A percentile compares a stretch with the other conserved stretches of the same genome.
Evolutionary conservation across 35 echinoderm and acorn worm species (phyloP).

Genomic region (Apostichopus californicus): DNA sequence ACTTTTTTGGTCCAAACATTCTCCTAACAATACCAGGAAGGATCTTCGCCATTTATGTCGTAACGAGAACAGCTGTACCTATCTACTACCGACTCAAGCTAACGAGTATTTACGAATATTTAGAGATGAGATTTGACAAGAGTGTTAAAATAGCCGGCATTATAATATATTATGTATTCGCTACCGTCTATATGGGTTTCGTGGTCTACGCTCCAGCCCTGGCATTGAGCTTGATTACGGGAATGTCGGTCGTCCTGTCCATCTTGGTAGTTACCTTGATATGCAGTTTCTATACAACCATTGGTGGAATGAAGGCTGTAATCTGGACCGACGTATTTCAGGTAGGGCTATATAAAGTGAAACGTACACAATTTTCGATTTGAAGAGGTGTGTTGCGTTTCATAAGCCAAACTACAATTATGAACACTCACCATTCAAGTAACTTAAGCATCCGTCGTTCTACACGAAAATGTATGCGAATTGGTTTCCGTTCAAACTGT

Average conservation of each 20-base stretch:
- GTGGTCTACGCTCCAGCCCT: constrained; percentile 49
- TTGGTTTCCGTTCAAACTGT: too few relatives aligned
- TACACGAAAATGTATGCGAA: too few relatives aligned
- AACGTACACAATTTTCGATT: too few relatives aligned
- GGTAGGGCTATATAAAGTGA: neutral
- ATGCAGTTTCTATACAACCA: constrained; percentile 54
- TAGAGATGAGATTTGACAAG: constrained; percentile 41
- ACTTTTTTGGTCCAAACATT: constrained; percentile 28
- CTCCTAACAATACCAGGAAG: neutral
- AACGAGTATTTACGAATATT: constrained; percentile 52
- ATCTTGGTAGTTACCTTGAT: constrained; percentile 13
- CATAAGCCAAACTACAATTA: too few relatives aligned
- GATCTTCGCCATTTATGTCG: constrained; percentile 19
- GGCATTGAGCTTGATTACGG: constrained; percentile 39
- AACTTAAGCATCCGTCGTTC: too few relatives aligned
- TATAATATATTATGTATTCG: constrained; percentile 19
- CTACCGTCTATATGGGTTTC: constrained; percentile 42
- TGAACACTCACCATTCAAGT: too few relatives aligned
- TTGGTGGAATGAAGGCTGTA: constrained; percentile 56
- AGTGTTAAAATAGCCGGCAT: neutral
- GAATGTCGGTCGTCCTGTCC: constrained; percentile 13
- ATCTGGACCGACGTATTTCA: constrained; percentile 53
- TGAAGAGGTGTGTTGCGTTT: too few relatives aligned
- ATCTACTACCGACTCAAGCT: constrained; percentile 26
- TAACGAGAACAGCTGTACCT: neutral